Conservation (phyloP, 2,888 invertebrate species). For the Hyalella azteca region DNA sequence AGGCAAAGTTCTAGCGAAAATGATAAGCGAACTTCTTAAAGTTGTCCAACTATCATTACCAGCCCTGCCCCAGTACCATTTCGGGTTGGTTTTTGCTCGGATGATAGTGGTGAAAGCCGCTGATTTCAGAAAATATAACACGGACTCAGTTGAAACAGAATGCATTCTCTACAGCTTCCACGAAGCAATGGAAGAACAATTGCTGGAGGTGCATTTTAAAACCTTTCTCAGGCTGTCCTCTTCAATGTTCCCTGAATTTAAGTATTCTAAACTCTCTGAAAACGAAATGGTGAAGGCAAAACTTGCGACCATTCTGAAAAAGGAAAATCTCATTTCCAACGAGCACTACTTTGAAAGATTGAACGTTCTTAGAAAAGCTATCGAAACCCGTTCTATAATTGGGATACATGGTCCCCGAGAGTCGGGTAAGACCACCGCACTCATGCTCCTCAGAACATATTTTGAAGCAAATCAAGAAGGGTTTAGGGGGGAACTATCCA, state of each 20-base stretch:
- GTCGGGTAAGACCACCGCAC: not conserved
- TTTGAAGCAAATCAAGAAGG: not conserved
- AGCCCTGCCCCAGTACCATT: not conserved
- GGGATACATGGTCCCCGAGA: not conserved
- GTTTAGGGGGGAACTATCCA: not conserved
- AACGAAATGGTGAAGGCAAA: not conserved
- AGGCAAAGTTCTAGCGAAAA: not conserved
- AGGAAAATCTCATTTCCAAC: not conserved
- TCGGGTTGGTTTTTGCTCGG: not conserved
- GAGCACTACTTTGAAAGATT: not conserved
- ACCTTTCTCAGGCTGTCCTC: not conserved
- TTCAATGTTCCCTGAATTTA: not conserved
- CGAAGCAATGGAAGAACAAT: not conserved
- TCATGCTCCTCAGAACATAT: not conserved
- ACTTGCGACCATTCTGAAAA: not conserved
- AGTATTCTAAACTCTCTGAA: not conserved
- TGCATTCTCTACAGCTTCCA: constrained; percentile 18
- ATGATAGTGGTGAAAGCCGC: not conserved
- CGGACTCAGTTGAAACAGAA: not conserved
- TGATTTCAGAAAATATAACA: not conserved
- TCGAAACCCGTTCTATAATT: not conserved
- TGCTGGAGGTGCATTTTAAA: not conserved
- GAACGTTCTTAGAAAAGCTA: not conserved
- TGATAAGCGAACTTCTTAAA: not conserved
- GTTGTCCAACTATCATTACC: not conserved